Evolutionary conservation across 2,113 vertebrate species (phyloP).

Genomic region (Galemys pyrenaicus): DNA sequence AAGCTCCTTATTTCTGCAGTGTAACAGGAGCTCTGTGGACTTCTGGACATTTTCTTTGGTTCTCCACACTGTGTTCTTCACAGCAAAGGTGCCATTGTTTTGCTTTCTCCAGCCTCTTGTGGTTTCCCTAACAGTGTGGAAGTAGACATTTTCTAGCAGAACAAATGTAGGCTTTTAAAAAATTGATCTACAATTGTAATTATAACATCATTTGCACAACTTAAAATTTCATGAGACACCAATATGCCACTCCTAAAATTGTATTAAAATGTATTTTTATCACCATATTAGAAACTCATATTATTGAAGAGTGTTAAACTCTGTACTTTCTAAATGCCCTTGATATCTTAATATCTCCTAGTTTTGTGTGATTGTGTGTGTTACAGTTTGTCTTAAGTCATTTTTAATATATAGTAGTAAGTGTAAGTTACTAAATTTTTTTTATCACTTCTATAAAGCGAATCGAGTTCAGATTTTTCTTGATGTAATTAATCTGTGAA

Average conservation of each 20-base stretch:
- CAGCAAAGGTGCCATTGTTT: no score
- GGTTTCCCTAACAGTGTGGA: no score
- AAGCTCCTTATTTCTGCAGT: no score
- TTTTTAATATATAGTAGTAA: constrained; percentile 33
- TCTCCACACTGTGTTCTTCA: no score
- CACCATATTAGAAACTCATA: not conserved
- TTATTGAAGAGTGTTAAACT: not conserved
- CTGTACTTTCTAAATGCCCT: not conserved
- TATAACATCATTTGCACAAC: not conserved
- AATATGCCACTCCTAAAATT: not conserved
- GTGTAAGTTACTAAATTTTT: not conserved
- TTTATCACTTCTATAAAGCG: constrained; percentile 43
- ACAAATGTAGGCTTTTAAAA: no score
- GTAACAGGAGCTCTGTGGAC: no score
- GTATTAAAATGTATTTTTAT: constrained; percentile 37
- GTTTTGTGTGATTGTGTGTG: not conserved
- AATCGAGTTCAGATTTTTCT: constrained; percentile 15
- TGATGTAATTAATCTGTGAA: constrained; percentile 28
- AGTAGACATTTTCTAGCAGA: no score
- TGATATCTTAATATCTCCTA: constrained; percentile 27
- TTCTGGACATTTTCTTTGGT: no score
- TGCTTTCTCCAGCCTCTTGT: no score
- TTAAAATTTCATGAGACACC: not conserved
- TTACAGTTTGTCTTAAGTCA: not conserved
- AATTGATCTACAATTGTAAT: not conserved